Base-by-base conservation (phyloP, 2,888 invertebrate species). In the Rhagonycha fulva region DNA sequence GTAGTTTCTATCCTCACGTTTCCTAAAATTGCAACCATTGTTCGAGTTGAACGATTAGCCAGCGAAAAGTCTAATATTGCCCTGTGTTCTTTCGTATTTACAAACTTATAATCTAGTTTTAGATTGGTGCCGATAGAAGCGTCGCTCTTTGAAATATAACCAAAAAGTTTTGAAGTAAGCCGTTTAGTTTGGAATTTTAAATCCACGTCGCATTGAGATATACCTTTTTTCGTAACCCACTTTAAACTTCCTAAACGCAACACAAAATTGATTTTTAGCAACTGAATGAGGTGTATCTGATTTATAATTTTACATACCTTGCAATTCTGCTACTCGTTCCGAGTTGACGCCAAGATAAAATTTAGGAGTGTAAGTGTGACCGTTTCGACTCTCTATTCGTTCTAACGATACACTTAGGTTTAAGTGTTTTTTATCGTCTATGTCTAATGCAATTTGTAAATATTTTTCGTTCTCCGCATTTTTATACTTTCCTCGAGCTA, bases 141-240 rank as follows among this genome's bases (percentile, higher is more conserved):
- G 60, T 86, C 85, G 14, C 85, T 85, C 81, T 83, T 86, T 72
- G 87, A 86, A 81, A 95, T 91, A 84, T 94, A 94, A 0, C 96
- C 96, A 32, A 91, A 88, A n/a, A 95, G 87, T 79, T 92, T 90
- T 68, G 95, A 94, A 73, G 91, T 92, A 0, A 96, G 88, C 79
- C 93, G 92, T 82, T 94, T 95, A 0, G 95, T 96, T 88, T 94
- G 93, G 84, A 96, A 95, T 69, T 92, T 92, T 10, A 94, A 87
- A 77, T 93, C 90, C 9, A 96, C 91, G 80, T 95, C 94, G 84
- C 93, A 94, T 84, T 96, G 95, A 0, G 92, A 92, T 23, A 95
- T 91, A 2, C 93, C 93, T 79, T 90, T 92, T 86, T 94, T 94
- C 62, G 90, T 90, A 11, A 91, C 90, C 77, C 90, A 89, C 81